These are phyloP conservation scores for Cryptoblepharus egeriae DNA, from an alignment of 2,797 vertebrate genomes.

Conservation along the genomic window DNA sequence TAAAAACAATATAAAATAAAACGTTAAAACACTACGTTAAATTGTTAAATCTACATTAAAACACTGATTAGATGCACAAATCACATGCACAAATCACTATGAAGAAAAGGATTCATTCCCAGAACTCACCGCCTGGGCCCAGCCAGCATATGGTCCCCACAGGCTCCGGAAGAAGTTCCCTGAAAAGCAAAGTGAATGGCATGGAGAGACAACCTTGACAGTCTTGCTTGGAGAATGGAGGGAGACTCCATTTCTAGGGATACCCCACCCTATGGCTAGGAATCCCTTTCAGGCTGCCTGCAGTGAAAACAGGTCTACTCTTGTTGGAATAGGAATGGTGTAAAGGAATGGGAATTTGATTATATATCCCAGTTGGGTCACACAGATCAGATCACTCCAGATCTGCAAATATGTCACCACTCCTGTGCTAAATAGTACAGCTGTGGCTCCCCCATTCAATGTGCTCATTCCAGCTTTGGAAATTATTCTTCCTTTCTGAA, in stretches of 20 bases:
- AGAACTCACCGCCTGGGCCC: constrained; percentile 89
- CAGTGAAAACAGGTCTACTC: too few relatives aligned
- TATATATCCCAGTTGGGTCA: background rate
- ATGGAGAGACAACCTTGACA: background rate
- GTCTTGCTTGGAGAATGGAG: background rate
- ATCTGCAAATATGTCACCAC: background rate
- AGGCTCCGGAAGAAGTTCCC: constrained; percentile 87
- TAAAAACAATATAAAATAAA: too few relatives aligned
- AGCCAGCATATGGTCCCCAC: constrained; percentile 91
- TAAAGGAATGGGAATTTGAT: background rate
- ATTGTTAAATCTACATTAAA: too few relatives aligned
- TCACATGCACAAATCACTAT: background rate
- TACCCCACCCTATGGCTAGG: background rate
- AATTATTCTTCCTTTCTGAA: too few relatives aligned
- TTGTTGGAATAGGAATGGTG: background rate
- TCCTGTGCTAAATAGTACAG: too few relatives aligned
- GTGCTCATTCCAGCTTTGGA: background rate
- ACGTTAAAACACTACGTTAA: too few relatives aligned
- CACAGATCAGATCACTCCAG: background rate
- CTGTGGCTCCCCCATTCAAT: background rate
- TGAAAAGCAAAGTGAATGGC: constrained; percentile 53
- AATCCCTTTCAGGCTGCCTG: background rate
- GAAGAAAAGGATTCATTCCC: background rate
- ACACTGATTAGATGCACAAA: too few relatives aligned
- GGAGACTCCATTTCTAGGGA: background rate